Conservation (phyloP, 2,113 vertebrate genomes). For the Macrotus californicus region DNA sequence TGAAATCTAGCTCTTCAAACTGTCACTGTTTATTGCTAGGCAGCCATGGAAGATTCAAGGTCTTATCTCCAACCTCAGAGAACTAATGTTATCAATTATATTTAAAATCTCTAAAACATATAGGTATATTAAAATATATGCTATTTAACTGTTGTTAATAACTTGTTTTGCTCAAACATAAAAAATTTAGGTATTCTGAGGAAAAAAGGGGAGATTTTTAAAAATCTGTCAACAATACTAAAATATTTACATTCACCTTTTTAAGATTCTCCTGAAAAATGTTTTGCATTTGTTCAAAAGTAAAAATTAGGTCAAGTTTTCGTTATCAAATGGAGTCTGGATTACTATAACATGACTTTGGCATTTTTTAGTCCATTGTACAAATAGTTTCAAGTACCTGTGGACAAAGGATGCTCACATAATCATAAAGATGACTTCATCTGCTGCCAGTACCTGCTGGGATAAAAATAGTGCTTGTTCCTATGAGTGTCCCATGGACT, state of each 20-base stretch:
- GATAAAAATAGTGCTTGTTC: background rate
- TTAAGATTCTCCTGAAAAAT: background rate
- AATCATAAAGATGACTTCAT: background rate
- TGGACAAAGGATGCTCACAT: background rate
- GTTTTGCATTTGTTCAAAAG: background rate
- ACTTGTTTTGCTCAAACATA: background rate
- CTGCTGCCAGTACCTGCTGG: background rate
- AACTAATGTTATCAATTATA: background rate
- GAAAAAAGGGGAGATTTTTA: background rate
- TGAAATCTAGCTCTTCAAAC: background rate
- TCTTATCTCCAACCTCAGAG: background rate
- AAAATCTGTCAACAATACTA: background rate
- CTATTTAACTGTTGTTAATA: background rate
- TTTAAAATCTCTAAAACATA: background rate
- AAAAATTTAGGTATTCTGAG: background rate
- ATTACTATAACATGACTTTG: background rate
- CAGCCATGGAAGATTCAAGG: background rate
- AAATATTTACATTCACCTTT: slow-evolving; percentile 6
- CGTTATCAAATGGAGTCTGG: background rate
- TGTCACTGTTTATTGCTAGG: background rate
- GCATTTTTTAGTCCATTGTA: background rate
- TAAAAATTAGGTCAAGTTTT: background rate
- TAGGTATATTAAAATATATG: background rate
- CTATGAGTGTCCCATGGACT: background rate
- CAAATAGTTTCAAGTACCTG: slow-evolving; percentile 1